Evolutionary conservation across 2,113 vertebrate genomes (phyloP).

Genomic region (Strix uralensis): DNA sequence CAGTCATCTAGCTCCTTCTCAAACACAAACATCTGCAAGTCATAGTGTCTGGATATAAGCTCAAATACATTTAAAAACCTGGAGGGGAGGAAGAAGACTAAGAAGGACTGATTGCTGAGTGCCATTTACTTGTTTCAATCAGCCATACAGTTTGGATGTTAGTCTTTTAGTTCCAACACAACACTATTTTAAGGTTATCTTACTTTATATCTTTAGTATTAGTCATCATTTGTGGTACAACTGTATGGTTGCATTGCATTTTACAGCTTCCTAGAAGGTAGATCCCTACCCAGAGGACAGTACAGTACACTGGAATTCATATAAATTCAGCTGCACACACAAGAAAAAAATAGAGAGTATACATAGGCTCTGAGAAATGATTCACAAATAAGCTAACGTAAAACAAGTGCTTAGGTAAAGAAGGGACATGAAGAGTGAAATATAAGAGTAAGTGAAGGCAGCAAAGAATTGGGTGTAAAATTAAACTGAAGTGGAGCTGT

Average conservation of each 20-base stretch:
- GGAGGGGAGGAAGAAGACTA: background rate
- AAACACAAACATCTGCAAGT: background rate
- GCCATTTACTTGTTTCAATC: background rate
- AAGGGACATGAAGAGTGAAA: background rate
- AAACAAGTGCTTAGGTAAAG: background rate
- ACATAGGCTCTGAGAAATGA: background rate
- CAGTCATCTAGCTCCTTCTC: background rate
- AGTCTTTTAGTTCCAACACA: background rate
- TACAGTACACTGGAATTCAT: background rate
- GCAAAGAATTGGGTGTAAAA: background rate
- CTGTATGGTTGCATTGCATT: background rate
- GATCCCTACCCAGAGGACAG: background rate
- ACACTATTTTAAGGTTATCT: background rate
- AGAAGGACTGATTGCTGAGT: background rate
- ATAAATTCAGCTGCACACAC: background rate
- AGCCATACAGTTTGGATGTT: background rate
- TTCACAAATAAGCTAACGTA: background rate
- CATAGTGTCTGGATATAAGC: background rate
- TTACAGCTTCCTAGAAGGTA: background rate
- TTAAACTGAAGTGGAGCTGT: background rate
- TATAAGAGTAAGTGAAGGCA: background rate
- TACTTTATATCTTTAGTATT: background rate
- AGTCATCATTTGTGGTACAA: background rate
- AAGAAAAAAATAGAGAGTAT: background rate
- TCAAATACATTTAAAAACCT: rapidly evolving